These are phyloP conservation scores for Antitype chi DNA, from an alignment of 2,888 invertebrate genomes.

Conservation along the genomic window DNA sequence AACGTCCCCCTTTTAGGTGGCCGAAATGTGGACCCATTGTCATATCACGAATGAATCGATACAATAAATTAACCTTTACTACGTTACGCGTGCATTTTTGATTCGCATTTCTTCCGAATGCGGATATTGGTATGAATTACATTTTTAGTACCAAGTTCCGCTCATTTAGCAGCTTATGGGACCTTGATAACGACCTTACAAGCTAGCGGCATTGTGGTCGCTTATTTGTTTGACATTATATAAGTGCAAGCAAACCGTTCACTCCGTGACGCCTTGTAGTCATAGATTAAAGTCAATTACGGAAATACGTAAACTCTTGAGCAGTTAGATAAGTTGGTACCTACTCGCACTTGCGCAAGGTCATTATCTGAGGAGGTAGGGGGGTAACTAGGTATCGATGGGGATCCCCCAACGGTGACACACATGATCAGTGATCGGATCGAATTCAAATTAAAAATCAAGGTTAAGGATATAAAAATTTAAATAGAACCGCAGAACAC, in stretches of 20 bases:
- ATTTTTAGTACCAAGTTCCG: constrained; percentile 21
- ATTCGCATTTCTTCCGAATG: background rate
- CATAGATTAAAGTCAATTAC: constrained; percentile 23
- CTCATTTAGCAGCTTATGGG: background rate
- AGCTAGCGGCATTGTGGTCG: constrained; percentile 10
- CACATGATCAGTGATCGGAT: background rate
- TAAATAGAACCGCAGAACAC: constrained; percentile 24
- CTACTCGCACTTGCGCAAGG: constrained; percentile 8
- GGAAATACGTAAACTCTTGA: background rate
- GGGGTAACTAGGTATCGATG: background rate
- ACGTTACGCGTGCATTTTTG: background rate
- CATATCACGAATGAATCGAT: background rate
- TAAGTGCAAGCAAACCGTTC: constrained; percentile 17
- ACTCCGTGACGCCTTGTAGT: constrained; percentile 14
- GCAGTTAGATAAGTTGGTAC: background rate
- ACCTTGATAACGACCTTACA: constrained; percentile 49
- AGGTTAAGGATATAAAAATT: constrained; percentile 11
- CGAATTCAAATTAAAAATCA: background rate
- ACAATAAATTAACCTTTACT: background rate
- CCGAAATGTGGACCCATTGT: too few relatives aligned
- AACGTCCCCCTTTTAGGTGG: too few relatives aligned
- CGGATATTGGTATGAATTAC: constrained; percentile 24
- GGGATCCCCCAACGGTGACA: constrained; percentile 3
- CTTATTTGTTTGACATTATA: constrained; percentile 23
- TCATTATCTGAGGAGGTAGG: too few relatives aligned